Evolutionary conservation across 2,888 invertebrate genomes (phyloP).

Genomic region (Patella ulyssiponensis): DNA sequence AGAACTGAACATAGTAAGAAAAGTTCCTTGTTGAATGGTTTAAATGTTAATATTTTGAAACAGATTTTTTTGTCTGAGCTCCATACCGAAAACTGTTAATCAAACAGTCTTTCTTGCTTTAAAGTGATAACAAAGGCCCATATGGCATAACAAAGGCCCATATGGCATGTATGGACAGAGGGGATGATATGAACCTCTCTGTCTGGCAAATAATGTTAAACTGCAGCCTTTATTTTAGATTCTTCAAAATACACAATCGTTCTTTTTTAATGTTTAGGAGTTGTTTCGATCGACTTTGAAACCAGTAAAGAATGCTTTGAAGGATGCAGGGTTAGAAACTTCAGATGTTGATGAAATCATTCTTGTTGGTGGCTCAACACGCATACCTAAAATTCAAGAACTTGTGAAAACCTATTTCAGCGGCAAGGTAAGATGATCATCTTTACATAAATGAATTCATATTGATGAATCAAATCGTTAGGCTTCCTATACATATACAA

Average conservation of each 20-base stretch:
- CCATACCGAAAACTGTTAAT: no score
- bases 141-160: no score
- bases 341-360: slow-evolving; percentile 99
- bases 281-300: slow-evolving; percentile 88
- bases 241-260: no score
- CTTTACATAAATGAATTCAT: background rate
- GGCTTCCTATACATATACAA: no score
- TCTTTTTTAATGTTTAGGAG: slow-evolving; percentile 63
- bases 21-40: background rate
- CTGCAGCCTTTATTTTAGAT: no score
- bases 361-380: slow-evolving; percentile 97
- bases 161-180: no score
- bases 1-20: slow-evolving; percentile 89
- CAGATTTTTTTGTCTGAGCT: no score
- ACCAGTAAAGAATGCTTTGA: slow-evolving; percentile 94
- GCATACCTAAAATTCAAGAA: slow-evolving; percentile 94
- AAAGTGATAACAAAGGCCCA: no score
- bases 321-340: slow-evolving; percentile 98
- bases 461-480: no score
- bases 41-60: background rate
- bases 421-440: slow-evolving; percentile 78
- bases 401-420: slow-evolving; percentile 83
- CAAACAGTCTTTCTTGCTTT: no score
- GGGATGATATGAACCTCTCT: no score
- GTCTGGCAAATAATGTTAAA: no score